phyloP scores from a whole-genome alignment of 2,113 vertebrate genomes.

The Argyrosomus japonicus region DNA sequence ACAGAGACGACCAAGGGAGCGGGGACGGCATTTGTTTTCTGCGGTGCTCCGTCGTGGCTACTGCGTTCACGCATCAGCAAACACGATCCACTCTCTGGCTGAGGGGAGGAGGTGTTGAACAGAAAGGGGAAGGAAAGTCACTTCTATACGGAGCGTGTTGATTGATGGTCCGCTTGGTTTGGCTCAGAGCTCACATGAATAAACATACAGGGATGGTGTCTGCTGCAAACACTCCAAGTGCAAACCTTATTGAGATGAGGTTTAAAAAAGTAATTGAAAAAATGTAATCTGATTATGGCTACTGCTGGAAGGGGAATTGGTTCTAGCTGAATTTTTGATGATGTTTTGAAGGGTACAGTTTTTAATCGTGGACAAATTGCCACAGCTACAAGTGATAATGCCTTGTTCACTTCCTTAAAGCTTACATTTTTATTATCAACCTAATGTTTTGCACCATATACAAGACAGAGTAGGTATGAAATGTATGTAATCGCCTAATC shows the following conservation, averaged over 20 bases:
- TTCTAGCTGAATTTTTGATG: slow-evolving; percentile 32
- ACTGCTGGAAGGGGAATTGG: slow-evolving; percentile 31
- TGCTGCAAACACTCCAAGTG: slow-evolving; percentile 22
- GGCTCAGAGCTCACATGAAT: slow-evolving; percentile 70
- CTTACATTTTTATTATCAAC: slow-evolving; percentile 23
- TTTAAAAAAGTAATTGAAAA: slow-evolving; percentile 42
- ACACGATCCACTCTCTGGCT: slow-evolving; percentile 44
- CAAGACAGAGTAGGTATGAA: slow-evolving; percentile 35
- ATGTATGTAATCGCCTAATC: slow-evolving; percentile 50
- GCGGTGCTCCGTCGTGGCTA: slow-evolving; percentile 20
- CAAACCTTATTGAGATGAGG: slow-evolving; percentile 51
- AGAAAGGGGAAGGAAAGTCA: slow-evolving; percentile 35
- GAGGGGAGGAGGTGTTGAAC: slow-evolving; percentile 44
- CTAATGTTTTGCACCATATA: slow-evolving; percentile 24
- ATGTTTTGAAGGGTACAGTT: slow-evolving; percentile 33
- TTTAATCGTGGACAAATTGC: slow-evolving; percentile 30
- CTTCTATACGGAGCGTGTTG: slow-evolving; percentile 51
- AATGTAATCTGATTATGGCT: slow-evolving; percentile 44
- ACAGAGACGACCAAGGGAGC: slow-evolving; percentile 38
- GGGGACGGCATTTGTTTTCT: slow-evolving; percentile 60
- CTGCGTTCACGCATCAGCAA: slow-evolving; percentile 42
- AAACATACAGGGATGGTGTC: slow-evolving; percentile 59
- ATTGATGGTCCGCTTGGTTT: slow-evolving; percentile 67
- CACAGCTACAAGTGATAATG: slow-evolving; percentile 8
- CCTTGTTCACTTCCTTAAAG: slow-evolving; percentile 14